Base-by-base conservation (phyloP, 2,113 vertebrate genomes). In the Phocoena phocoena region DNA sequence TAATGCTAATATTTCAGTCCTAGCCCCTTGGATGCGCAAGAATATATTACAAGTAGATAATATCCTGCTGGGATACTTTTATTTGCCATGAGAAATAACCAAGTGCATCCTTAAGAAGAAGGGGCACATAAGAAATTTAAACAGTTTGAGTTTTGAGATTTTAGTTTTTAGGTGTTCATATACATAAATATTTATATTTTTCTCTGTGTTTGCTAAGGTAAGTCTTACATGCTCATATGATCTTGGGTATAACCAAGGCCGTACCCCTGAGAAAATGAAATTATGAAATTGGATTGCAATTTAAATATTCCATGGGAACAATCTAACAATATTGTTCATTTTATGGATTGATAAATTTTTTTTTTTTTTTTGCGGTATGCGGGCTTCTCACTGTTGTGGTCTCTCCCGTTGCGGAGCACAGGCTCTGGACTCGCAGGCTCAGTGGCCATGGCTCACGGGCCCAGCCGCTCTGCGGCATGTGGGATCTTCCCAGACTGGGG, bases 141-240 rank as follows among this genome's bases (percentile, higher is more conserved):
- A 55, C 28, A 85, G 62, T 70, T 71, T 74, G n/a, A 74, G 26
- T 68, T 86, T 95, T 44, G 65, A 44, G 15, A 44, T 60, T 86
- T 93, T 60, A 77, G 17, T 80, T 93, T 94, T 79, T 41, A 76
- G 15, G 31, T 47, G 41, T 92, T 94, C 41, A 53, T 50, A 73
- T 79, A 63, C 10, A 26, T 87, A 85, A 79, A 67, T 71, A 70
- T 95, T 94, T 96, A 0, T 79, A 65, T 87, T 97, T 94, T 95
- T 6, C 36, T 82, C 28, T 74, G n/a, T 84, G 53, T 38, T 96
- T 93, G n/a, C 53, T 88, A 65, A 25, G 28, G 55, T 85, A 76
- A 92, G 18, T 88, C 33, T 60, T 55, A 25, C 7, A 38, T 62
- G 41, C 13, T 58, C 41, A 8, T 63, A 55, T 73, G 33, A 68